phyloP scores from a whole-genome alignment of 2,113 vertebrate genomes.

The Heterochromis multidens region DNA sequence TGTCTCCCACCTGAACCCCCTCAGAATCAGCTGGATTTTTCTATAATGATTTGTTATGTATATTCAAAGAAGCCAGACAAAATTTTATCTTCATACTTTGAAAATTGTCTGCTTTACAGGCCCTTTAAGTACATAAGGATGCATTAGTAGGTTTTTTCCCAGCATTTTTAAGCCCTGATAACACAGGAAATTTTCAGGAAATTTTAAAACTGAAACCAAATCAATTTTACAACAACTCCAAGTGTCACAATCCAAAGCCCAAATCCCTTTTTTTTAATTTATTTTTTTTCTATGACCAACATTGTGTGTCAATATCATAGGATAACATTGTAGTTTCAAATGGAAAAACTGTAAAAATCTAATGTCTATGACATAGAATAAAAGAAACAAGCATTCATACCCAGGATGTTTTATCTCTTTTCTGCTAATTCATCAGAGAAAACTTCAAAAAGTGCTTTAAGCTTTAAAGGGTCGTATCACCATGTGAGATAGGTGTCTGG shows the following conservation, averaged over 20 bases:
- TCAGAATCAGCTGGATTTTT: background rate
- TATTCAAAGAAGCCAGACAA: background rate
- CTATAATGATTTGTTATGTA: background rate
- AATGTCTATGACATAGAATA: background rate
- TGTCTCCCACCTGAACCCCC: background rate
- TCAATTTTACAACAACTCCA: background rate
- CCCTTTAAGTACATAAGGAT: background rate
- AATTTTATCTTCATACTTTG: background rate
- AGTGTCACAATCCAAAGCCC: background rate
- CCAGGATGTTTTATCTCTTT: background rate
- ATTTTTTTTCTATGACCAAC: background rate
- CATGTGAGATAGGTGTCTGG: too few species aligned
- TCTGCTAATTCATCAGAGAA: background rate
- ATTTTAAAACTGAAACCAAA: too few species aligned
- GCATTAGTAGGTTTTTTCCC: background rate
- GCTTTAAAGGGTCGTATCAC: too few species aligned
- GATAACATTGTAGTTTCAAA: too few species aligned
- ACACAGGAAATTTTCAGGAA: background rate
- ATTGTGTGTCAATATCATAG: fast-evolving
- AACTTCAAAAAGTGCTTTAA: too few species aligned
- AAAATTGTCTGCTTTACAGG: fast-evolving
- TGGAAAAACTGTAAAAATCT: background rate
- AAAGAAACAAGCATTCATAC: background rate
- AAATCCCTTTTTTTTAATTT: background rate
- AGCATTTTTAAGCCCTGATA: background rate